Evolutionary conservation across 2,113 vertebrate genomes (phyloP).

Genomic region (Malurus melanocephalus): DNA sequence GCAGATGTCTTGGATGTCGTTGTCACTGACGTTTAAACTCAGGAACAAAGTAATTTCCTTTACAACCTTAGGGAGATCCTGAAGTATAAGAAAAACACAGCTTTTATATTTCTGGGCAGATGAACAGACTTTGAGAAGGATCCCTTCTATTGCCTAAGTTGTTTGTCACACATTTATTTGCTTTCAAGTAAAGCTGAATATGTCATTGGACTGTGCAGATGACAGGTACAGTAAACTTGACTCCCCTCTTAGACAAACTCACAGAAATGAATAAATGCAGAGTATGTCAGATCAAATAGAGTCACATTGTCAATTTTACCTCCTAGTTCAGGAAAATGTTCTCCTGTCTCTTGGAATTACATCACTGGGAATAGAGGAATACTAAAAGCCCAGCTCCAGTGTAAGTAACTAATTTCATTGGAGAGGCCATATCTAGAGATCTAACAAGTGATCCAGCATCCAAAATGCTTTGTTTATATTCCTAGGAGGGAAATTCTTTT

Average conservation of each 20-base stretch:
- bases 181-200: background rate
- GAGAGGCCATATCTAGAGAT: background rate
- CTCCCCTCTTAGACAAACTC: background rate
- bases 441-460: background rate
- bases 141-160: background rate
- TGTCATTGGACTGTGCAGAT: background rate
- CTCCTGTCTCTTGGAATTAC: background rate
- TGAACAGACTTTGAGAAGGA: background rate
- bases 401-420: background rate
- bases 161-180: background rate
- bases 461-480: background rate
- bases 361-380: background rate
- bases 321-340: background rate
- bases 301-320: background rate
- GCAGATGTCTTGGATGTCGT: slow-evolving; percentile 57
- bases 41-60: slow-evolving; percentile 66
- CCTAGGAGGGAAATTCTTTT: background rate
- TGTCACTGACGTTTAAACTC: slow-evolving; percentile 28
- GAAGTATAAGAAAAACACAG: background rate
- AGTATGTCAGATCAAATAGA: background rate
- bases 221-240: background rate
- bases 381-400: background rate
- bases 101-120: background rate
- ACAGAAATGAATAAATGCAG: background rate
- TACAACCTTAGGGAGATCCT: slow-evolving; percentile 66